Base-by-base conservation (phyloP, 2,113 vertebrate genomes). In the Podarcis cretensis region DNA sequence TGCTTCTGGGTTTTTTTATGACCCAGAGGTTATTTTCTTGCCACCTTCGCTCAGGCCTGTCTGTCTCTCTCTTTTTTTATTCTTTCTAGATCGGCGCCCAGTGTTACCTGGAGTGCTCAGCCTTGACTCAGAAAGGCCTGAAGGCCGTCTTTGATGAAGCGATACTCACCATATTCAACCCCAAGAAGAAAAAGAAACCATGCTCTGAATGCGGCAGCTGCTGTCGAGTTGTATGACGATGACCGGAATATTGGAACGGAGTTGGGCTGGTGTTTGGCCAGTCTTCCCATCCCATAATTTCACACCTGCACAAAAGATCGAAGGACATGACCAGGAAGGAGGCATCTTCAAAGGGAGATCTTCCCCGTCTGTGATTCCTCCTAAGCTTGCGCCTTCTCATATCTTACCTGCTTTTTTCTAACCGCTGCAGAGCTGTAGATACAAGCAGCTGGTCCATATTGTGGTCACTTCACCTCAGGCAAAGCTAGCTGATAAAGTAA, bases 131-230 rank as follows among this genome's bases (percentile, higher is more conserved):
- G 95, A 98, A 98, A 94, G 98, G 98, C 83, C 97, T 98, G 80
- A 98, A 98, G 93, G 96, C 98, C 0, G 98, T 98, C 88, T 98
- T 98, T 0, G 98, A 98, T 0, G 98, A 98, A 95, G 98, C 98
- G 3, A 98, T 98, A 92, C 95, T 98, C 94, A 98, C 98, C 80
- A 98, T 98, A 78, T 98, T 98, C 95, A 97, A 97, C 87, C 98
- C 98, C 87, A 98, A 98, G 85, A 95, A 95, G 93, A 98, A 98
- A 94, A 97, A 97, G 95, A 92, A 90, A 54, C 92, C 85, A 23
- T 98, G 97, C 81, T 89, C 80, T 0, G 88, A 91, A 73, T 97
- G 97, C 93, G 94, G 93, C 87, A 79, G 94, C 30, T 97, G 97
- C 93, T 98, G 98, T 86, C 95, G 96, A 2, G 87, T 98, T 5